Base-by-base conservation (phyloP, 2,888 invertebrate genomes). In the Scaeva pyrastri region DNA sequence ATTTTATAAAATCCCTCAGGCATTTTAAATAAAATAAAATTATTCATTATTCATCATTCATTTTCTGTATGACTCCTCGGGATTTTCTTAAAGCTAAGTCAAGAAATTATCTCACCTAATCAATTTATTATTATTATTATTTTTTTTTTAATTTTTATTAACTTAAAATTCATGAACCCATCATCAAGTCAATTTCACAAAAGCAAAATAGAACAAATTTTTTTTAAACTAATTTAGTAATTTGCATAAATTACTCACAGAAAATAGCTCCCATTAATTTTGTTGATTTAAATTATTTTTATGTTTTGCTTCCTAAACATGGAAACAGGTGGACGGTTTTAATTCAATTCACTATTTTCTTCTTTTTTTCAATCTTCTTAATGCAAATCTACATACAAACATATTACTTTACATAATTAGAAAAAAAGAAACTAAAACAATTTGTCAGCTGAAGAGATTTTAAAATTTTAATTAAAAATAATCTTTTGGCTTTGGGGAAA, bases 381-480 rank as follows among this genome's bases (percentile, higher is more conserved):
- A 12, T 1, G 31, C 31, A 31, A 31, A 31, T 31, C 31, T 21
- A n/a, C n/a, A n/a, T 31, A 12, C 45, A 3, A 14, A 11, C 11
- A 16, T 16, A 19, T 16, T 48, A 12, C 55, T 8, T 21, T 43
- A 23, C 41, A n/a, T 62, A 23, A 62, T 45, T 36, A 36, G 7
- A 16, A 45, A 48, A 16, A 26, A 55, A 26, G 8, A n/a, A 31
- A 26, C 14, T 3, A 4, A 26, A n/a, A 11, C 19, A 66, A 48
- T 66, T 66, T 66, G 50, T 11, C 11, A 55, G 31, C 6, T 31
- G 19, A 72, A 50, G 36, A 58, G 55, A 48, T 77, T 52, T 31
- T 68, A 43, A 66, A 52, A 66, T 56, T 81, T 76, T 72, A 81
- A 81, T 81, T 81, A 76, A 72, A 72, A 76, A 76, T 36, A 81